Conservation (phyloP, 2,888 invertebrate genomes). For the Himalopsyche japonica region DNA sequence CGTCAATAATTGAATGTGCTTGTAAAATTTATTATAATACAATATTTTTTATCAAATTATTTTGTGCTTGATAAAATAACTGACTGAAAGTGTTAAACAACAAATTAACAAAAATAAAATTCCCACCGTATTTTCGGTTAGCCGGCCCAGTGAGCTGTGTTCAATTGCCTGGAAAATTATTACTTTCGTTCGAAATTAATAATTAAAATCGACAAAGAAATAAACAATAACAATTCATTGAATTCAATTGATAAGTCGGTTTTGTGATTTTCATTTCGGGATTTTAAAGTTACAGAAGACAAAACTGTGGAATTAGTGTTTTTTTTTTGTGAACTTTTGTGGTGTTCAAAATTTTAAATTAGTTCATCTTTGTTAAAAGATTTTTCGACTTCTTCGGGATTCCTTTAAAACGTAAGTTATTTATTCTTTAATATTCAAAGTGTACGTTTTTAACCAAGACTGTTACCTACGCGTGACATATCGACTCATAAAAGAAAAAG, state of each 20-base stretch:
- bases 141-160: background rate
- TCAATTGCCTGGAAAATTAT: background rate
- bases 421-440: background rate
- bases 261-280: background rate
- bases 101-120: background rate
- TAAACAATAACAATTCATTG: background rate
- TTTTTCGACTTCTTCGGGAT: background rate
- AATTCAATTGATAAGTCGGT: background rate
- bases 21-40: background rate
- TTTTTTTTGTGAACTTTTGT: background rate
- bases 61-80: background rate
- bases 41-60: background rate
- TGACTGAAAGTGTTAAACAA: background rate
- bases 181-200: background rate
- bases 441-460: too few species aligned
- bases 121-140: background rate
- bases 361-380: background rate
- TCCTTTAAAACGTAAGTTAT: background rate
- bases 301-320: background rate
- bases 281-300: background rate
- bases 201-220: background rate
- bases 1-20: background rate
- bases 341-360: background rate
- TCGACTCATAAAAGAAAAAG: too few species aligned
- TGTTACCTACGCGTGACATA: too few species aligned